phyloP scores from a whole-genome alignment of 30 jellyfish, hydroid and myxozoan species.

The Morbakka virulenta region DNA sequence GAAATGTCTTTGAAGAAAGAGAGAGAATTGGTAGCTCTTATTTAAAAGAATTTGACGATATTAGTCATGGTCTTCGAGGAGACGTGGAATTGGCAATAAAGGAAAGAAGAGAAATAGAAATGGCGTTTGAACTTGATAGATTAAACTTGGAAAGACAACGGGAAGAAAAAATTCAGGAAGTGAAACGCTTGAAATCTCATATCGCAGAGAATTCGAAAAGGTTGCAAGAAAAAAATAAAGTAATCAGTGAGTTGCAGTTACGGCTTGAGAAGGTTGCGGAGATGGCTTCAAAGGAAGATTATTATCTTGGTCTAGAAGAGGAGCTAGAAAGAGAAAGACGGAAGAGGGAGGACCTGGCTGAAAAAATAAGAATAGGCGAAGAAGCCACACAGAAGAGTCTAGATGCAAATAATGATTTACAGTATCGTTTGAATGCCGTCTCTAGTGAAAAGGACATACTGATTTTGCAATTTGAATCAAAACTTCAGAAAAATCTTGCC shows the following conservation, averaged over 20 bases:
- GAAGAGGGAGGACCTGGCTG: slow-evolving; percentile 14
- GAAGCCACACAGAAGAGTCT: neutral
- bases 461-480: slow-evolving; percentile 64
- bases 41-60: slow-evolving; percentile 58
- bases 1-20: slow-evolving; percentile 63
- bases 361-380: neutral
- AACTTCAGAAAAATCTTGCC: slow-evolving; percentile 38
- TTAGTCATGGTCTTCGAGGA: slow-evolving; percentile 85
- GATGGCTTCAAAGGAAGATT: slow-evolving; percentile 60
- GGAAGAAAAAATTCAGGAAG: slow-evolving; percentile 39
- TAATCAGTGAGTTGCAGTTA: slow-evolving; percentile 47
- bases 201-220: slow-evolving; percentile 16
- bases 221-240: slow-evolving; percentile 40
- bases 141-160: slow-evolving; percentile 59
- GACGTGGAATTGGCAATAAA: slow-evolving; percentile 80
- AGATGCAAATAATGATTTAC: slow-evolving; percentile 15
- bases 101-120: slow-evolving; percentile 57
- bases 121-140: slow-evolving; percentile 64
- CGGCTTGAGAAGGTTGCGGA: slow-evolving; percentile 83
- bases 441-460: slow-evolving; percentile 52
- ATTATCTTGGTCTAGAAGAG: slow-evolving; percentile 66
- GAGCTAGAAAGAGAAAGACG: slow-evolving; percentile 50
- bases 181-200: neutral
- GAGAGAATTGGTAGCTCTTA: slow-evolving; percentile 67
- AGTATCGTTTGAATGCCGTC: slow-evolving; percentile 34